Evolutionary conservation across 2,113 vertebrate species (phyloP).

Genomic region (Hippoglossus stenolepis): DNA sequence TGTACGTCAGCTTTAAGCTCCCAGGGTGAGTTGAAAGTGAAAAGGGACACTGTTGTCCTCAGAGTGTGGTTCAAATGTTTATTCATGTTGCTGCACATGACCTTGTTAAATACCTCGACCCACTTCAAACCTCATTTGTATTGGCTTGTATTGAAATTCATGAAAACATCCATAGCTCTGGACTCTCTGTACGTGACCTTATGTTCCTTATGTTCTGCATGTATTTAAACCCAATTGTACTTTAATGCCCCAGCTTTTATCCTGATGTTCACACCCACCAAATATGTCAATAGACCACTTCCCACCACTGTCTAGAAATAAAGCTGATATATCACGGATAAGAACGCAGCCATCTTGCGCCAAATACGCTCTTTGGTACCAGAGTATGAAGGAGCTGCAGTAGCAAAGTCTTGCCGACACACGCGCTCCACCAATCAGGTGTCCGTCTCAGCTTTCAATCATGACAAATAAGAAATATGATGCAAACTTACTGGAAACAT

Average conservation of each 20-base stretch:
- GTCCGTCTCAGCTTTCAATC: too few relatives aligned
- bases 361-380: too few relatives aligned
- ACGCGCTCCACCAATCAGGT: too few relatives aligned
- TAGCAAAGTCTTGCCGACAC: too few relatives aligned
- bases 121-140: conserved; percentile 56
- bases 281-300: not conserved
- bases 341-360: too few relatives aligned
- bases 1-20: conserved; percentile 14
- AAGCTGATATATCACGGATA: too few relatives aligned
- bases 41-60: conserved; percentile 61
- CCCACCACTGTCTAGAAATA: too few relatives aligned
- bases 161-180: conserved; percentile 31
- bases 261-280: conserved; percentile 28
- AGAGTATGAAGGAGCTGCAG: too few relatives aligned
- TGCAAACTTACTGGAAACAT: too few relatives aligned
- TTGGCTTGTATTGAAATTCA: conserved; percentile 47
- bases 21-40: conserved; percentile 42
- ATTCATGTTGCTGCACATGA: conserved; percentile 59
- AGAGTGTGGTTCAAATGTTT: conserved; percentile 56
- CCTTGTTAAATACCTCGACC: conserved; percentile 64
- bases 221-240: conserved; percentile 51
- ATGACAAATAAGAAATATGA: too few relatives aligned
- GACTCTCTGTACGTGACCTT: conserved; percentile 49
- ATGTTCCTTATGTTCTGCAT: conserved; percentile 37
- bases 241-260: conserved; percentile 32